phyloP scores from a whole-genome alignment of 2,113 vertebrate species.

The Pachycephala philippinensis region DNA sequence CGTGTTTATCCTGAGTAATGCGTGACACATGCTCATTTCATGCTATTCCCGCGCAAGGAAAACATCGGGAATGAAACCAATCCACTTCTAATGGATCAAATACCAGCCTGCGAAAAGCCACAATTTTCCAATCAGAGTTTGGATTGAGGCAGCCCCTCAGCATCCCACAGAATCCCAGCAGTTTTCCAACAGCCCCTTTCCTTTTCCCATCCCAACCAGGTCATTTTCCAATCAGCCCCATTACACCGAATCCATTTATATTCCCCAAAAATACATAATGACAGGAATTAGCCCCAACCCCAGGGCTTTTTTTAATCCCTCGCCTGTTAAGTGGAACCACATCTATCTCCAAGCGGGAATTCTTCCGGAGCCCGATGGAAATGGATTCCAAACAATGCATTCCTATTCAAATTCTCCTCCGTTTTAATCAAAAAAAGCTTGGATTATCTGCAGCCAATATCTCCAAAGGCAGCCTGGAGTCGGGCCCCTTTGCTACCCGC shows the following conservation, averaged over 20 bases:
- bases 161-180: constrained; percentile 28
- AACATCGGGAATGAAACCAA: constrained; percentile 46
- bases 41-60: constrained; percentile 39
- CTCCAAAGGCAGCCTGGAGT: constrained; percentile 61
- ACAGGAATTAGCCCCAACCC: constrained; percentile 61
- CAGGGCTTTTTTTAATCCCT: constrained; percentile 66
- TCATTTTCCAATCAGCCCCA: constrained; percentile 70
- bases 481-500: constrained; percentile 14
- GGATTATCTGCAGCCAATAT: constrained; percentile 78
- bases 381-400: constrained; percentile 77
- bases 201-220: constrained; percentile 40
- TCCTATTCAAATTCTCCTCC: constrained; percentile 75
- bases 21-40: constrained; percentile 51
- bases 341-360: constrained; percentile 70
- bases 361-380: constrained; percentile 67
- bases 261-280: constrained; percentile 68
- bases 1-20: neutral
- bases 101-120: constrained; percentile 23
- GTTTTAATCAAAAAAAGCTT: constrained; percentile 76
- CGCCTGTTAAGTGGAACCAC: constrained; percentile 73
- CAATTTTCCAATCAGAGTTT: constrained; percentile 58
- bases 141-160: constrained; percentile 44
- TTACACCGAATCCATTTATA: constrained; percentile 32
- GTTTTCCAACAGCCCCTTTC: constrained; percentile 54
- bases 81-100: constrained; percentile 59